Evolutionary conservation across 2,113 vertebrate genomes (phyloP).

Genomic region (Heptranchias perlo): DNA sequence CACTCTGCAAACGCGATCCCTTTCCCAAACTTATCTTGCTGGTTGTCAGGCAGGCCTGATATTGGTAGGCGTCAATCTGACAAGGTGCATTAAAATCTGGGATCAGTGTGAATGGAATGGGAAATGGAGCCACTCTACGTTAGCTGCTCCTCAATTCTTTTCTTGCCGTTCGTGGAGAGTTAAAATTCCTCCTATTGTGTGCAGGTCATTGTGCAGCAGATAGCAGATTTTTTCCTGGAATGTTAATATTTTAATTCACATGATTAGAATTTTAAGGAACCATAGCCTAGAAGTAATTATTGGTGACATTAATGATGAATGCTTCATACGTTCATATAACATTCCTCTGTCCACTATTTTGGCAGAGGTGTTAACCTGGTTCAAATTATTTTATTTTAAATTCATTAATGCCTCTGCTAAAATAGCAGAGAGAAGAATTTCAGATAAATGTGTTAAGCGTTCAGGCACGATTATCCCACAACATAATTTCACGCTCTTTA

Average conservation of each 20-base stretch:
- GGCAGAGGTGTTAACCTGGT: not conserved
- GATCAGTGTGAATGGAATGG: not conserved
- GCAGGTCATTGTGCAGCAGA: not conserved
- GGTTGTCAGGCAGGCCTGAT: not conserved
- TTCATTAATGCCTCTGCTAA: not conserved
- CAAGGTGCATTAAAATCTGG: not conserved
- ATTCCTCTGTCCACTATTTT: constrained; percentile 6
- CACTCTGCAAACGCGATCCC: not conserved
- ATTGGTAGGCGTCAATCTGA: not conserved
- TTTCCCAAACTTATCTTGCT: not conserved
- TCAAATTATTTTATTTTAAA: not conserved
- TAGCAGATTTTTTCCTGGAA: not conserved
- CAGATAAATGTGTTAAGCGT: not conserved
- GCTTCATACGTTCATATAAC: not conserved
- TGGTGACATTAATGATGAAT: not conserved
- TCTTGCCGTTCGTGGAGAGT: not conserved
- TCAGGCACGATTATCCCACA: not conserved
- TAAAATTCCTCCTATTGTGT: not conserved
- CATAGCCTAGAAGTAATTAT: not conserved
- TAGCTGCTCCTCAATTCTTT: not conserved
- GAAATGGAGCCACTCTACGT: not conserved
- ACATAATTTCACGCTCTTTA: not conserved
- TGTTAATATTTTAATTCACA: constrained; percentile 5
- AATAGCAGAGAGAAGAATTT: not conserved
- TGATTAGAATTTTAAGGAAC: not conserved